Conservation (phyloP, 2,888 invertebrate species). For the Adelphocoris suturalis region DNA sequence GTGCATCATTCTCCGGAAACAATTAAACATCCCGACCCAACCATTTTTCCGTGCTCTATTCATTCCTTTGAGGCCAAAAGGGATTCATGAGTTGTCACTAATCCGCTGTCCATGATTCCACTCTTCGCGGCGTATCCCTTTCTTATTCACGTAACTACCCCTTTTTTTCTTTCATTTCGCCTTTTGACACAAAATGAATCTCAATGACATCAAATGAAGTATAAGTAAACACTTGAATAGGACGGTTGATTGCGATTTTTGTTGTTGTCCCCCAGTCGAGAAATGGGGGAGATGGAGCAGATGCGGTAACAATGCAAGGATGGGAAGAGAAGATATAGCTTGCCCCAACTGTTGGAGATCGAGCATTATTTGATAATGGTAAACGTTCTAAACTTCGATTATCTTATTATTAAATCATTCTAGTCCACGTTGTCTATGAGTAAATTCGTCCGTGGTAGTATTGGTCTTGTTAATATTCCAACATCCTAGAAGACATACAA, state of each 20-base stretch:
- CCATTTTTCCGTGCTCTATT: background rate
- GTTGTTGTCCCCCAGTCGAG: background rate
- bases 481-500: too few relatives aligned
- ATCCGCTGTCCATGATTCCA: conserved; percentile 30
- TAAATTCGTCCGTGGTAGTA: too few relatives aligned
- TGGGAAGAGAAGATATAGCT: background rate
- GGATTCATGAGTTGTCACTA: conserved; percentile 57
- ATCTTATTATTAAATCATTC: too few relatives aligned
- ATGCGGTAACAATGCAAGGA: conserved; percentile 56
- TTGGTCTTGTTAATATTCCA: too few relatives aligned
- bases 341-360: background rate
- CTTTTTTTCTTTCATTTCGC: background rate
- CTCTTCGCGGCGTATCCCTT: background rate
- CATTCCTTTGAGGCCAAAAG: background rate
- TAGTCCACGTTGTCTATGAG: too few relatives aligned
- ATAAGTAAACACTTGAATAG: conserved; percentile 64
- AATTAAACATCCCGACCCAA: background rate
- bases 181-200: background rate
- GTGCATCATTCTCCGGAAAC: background rate
- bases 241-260: conserved; percentile 61
- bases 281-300: conserved; percentile 46
- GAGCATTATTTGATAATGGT: background rate
- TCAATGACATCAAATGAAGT: conserved; percentile 60
- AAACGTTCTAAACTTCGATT: too few relatives aligned
- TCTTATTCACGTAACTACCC: background rate